Base-by-base conservation (phyloP, 2,888 invertebrate genomes). In the Carterocephalus palaemon region DNA sequence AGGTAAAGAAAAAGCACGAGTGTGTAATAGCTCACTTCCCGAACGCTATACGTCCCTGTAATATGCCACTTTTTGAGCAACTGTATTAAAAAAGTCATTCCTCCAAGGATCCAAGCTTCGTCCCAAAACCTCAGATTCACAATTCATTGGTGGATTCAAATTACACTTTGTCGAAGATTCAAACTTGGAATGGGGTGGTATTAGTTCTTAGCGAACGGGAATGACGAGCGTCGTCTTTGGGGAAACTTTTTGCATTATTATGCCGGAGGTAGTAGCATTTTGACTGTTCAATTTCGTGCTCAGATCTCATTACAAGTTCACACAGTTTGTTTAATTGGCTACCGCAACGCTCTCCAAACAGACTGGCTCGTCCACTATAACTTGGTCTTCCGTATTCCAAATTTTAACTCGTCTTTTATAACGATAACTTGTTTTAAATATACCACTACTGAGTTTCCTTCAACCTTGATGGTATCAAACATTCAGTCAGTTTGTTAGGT, bases 231-330 rank as follows among this genome's bases (percentile, higher is more conserved):
- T n/a, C 43, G 49, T 40, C 43, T 43, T 36, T 24, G 32, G 22
- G 13, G 12, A 31, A 49, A 49, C 47, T 49, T 49, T 51, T 48
- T 47, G 43, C 45, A 47, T 48, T 45, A 47, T 36, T 46, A 41
- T 24, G 32, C 24, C 8, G 13, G 16, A 10, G 15, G 20, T 36
- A 43, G 23, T 46, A 38, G 45, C 47, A 49, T 52, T 53, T 49
- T 41, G 49, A 54, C 51, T 53, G 57, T 53, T 56, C 52, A 50
- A 51, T 53, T 56, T 48, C 54, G 52, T 47, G 19, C 19, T 39
- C 43, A 47, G 47, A 54, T 57, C 59, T 59, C 59, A 60, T 63
- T 61, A 61, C 58, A 61, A 63, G 51, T 63, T 62, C 43, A 48
- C 47, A 48, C 50, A 55, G 53, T 56, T 55, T 60, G 53, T 57